A percentile compares a stretch with the other conserved stretches of the same genome.
phyloP scores from a whole-genome alignment of 2,888 invertebrate species.

The Sclerodermus sp. region DNA sequence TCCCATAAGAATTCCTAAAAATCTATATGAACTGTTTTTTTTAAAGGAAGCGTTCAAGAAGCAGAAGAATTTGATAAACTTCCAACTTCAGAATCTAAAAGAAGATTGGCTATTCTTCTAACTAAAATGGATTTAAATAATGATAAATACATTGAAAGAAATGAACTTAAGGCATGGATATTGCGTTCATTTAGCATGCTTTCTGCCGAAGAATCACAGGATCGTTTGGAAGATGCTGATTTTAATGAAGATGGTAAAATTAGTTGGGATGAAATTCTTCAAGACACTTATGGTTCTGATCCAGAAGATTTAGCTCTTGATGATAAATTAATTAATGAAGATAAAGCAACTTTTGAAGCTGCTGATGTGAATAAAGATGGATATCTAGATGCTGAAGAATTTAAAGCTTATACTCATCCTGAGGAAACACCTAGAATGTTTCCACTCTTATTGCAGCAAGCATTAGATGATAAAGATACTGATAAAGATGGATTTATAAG shows the following conservation, averaged over 20 bases:
- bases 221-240: slow-evolving; percentile 85
- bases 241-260: slow-evolving; percentile 78
- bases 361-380: slow-evolving; percentile 87
- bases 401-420: slow-evolving; percentile 87
- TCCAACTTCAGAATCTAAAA: slow-evolving; percentile 82
- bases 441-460: slow-evolving; percentile 75
- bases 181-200: slow-evolving; percentile 87
- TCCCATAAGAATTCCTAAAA: no score
- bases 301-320: slow-evolving; percentile 60
- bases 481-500: slow-evolving; percentile 83
- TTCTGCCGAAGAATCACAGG: slow-evolving; percentile 83
- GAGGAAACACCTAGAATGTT: slow-evolving; percentile 91
- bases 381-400: slow-evolving; percentile 74
- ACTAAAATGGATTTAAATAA: slow-evolving; percentile 85
- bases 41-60: slow-evolving; percentile 81
- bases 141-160: slow-evolving; percentile 75
- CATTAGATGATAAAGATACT: slow-evolving; percentile 81
- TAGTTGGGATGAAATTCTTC: slow-evolving; percentile 86
- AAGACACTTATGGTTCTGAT: slow-evolving; percentile 82
- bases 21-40: slow-evolving; percentile 2
- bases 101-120: slow-evolving; percentile 73
- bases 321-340: slow-evolving; percentile 71
- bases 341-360: slow-evolving; percentile 80
- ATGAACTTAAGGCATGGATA: slow-evolving; percentile 91
- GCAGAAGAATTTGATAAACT: slow-evolving; percentile 91